Evolutionary conservation across 2,888 invertebrate genomes (phyloP).

Genomic region (Nephrotoma appendiculata): DNA sequence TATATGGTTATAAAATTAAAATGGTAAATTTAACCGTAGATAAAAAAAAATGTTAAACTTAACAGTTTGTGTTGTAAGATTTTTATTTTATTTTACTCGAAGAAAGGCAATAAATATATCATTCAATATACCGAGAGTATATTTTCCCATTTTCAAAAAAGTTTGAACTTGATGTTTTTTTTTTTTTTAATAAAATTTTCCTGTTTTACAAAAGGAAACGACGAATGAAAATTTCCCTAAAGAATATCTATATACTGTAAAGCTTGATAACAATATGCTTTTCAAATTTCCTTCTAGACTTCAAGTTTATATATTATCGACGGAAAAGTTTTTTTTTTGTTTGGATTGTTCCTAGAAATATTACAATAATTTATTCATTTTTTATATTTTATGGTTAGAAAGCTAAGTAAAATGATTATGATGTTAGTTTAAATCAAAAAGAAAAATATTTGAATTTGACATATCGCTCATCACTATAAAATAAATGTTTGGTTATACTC

Average conservation of each 20-base stretch:
- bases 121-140: not conserved
- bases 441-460: not conserved
- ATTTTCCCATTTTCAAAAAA: not conserved
- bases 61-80: not conserved
- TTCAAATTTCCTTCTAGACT: not conserved
- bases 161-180: not conserved
- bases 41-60: not conserved
- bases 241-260: not conserved
- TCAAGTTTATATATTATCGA: not conserved
- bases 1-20: not conserved
- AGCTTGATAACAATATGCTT: not conserved
- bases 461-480: not conserved
- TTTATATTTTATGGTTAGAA: not conserved
- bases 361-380: not conserved
- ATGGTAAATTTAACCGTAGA: not conserved
- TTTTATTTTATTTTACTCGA: not conserved
- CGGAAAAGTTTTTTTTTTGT: not conserved
- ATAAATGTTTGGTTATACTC: no score
- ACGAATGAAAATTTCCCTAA: not conserved
- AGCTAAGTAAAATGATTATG: not conserved
- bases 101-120: not conserved
- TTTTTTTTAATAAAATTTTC: not conserved
- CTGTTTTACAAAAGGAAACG: not conserved
- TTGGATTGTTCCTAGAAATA: not conserved
- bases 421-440: not conserved